These are phyloP conservation scores for Creontiades dilutus DNA, from an alignment of 2,888 invertebrate genomes.

Conservation along the genomic window DNA sequence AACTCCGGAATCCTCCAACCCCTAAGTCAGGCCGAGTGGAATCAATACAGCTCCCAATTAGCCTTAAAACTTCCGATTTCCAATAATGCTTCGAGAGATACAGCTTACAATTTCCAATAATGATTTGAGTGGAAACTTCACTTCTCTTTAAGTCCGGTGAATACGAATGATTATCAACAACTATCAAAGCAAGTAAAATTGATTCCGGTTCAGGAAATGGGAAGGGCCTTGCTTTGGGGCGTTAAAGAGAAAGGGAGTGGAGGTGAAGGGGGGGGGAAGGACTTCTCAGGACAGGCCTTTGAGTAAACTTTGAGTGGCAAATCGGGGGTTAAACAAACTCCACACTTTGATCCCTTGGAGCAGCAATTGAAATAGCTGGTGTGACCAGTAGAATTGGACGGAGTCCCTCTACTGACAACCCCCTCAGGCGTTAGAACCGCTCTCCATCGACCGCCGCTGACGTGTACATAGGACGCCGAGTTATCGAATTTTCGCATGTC, in stretches of 20 bases:
- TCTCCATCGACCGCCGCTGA: background rate
- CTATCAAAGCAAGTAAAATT: conserved; percentile 62
- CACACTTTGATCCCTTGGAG: conserved; percentile 67
- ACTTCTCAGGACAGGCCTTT: conserved; percentile 60
- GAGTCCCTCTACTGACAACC: conserved; percentile 1
- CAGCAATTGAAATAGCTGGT: conserved; percentile 64
- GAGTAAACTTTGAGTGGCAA: conserved; percentile 70
- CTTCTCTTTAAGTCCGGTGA: background rate
- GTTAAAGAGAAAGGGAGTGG: background rate
- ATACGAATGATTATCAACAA: conserved; percentile 53
- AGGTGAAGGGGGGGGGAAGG: too few relatives aligned
- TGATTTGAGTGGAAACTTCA: conserved; percentile 38
- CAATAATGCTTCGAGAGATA: conserved; percentile 42
- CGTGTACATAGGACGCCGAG: background rate
- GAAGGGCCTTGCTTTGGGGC: background rate
- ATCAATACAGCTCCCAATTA: conserved; percentile 23
- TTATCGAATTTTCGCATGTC: conserved; percentile 19
- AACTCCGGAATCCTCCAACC: background rate
- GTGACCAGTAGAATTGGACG: conserved; percentile 63
- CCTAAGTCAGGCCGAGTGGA: background rate
- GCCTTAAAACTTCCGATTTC: conserved; percentile 40
- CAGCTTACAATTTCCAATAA: conserved; percentile 59
- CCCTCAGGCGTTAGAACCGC: conserved; percentile 13
- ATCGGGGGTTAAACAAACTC: conserved; percentile 71
- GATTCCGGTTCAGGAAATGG: conserved; percentile 45